Conservation (phyloP, 2,113 vertebrate species). For the Callopanchax toddi region DNA sequence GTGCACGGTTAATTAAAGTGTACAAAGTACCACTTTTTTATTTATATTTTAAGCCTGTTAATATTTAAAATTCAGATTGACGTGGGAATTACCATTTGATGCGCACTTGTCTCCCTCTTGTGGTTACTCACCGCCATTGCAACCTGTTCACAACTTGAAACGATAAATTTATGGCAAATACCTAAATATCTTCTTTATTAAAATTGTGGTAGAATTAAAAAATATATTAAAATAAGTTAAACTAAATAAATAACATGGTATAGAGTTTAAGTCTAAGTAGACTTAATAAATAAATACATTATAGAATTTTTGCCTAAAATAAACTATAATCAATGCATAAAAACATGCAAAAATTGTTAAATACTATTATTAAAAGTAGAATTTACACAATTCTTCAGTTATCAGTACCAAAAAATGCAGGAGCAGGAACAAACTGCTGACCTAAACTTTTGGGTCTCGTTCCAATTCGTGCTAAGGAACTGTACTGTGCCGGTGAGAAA, state of each 20-base stretch:
- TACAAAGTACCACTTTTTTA: background rate
- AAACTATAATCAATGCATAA: too few species aligned
- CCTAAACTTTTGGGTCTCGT: background rate
- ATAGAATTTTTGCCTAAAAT: too few species aligned
- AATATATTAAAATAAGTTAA: too few species aligned
- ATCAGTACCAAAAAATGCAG: too few species aligned
- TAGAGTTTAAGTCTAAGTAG: too few species aligned
- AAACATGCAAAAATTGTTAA: too few species aligned
- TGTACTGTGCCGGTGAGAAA: background rate
- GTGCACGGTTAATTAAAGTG: slow-evolving; percentile 24
- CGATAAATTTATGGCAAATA: background rate
- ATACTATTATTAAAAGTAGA: too few species aligned
- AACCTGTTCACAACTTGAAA: background rate
- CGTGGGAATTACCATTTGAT: slow-evolving; percentile 11
- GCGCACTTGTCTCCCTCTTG: slow-evolving; percentile 49
- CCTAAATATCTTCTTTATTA: background rate
- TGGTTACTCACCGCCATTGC: background rate
- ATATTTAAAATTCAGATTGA: background rate
- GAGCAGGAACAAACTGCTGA: too few species aligned
- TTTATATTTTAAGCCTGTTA: background rate
- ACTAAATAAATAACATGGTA: too few species aligned
- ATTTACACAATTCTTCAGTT: too few species aligned
- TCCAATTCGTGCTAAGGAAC: background rate
- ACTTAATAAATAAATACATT: too few species aligned
- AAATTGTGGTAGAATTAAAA: background rate